Conservation (phyloP, 2,113 vertebrate genomes). For the Ranitomeya variabilis region DNA sequence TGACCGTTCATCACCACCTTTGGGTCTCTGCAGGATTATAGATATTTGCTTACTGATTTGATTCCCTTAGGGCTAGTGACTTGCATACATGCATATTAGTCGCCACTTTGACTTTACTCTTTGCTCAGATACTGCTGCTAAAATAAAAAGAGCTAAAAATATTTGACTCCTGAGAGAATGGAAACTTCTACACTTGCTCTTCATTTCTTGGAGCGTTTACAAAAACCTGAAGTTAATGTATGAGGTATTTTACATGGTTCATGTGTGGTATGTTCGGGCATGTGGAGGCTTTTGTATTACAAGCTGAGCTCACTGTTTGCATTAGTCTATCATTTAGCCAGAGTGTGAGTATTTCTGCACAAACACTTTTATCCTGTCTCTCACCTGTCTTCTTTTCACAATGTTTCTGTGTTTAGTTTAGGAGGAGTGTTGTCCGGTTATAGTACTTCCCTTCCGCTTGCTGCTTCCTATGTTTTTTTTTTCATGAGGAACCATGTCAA, state of each 20-base stretch:
- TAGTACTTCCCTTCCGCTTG: neutral
- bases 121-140: neutral
- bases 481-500: neutral
- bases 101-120: neutral
- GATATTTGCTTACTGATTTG: neutral
- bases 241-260: neutral
- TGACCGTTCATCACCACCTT: neutral
- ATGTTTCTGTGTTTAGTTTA: neutral
- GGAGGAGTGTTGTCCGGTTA: neutral
- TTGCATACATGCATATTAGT: neutral
- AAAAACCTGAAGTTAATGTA: neutral
- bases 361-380: conserved; percentile 1
- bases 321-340: neutral
- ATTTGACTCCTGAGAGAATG: neutral
- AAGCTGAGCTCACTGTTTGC: neutral
- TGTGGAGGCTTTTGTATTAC: neutral
- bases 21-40: neutral
- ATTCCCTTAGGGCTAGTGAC: neutral
- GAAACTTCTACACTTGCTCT: neutral
- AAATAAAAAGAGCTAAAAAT: neutral
- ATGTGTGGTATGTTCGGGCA: neutral
- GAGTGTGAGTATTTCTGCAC: neutral
- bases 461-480: neutral
- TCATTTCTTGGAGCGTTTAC: neutral
- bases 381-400: neutral